A percentile compares a stretch with the other conserved stretches of the same genome.
phyloP scores from a whole-genome alignment of 1,140 invertebrate species.

The Drosophila virilis region DNA sequence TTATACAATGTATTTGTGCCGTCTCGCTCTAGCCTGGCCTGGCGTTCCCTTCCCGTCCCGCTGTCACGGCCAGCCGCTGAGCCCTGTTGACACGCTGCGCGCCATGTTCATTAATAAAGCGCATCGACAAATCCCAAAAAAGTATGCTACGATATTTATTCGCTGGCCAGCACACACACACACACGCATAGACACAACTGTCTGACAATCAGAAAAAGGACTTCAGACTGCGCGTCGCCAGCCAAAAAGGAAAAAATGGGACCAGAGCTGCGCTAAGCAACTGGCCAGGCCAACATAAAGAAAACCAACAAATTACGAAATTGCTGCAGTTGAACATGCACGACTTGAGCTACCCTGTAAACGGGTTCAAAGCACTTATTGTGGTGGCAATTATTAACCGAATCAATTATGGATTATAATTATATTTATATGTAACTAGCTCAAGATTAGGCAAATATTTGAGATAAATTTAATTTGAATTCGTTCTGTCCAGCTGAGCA shows the following conservation, averaged over 20 bases:
- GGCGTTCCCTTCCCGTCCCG: background rate
- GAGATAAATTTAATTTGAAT: too few relatives aligned
- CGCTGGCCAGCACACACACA: constrained; percentile 11
- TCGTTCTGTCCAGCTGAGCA: too few relatives aligned
- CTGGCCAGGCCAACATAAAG: constrained; percentile 6
- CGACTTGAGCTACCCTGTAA: background rate
- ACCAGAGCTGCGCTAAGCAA: constrained; percentile 6
- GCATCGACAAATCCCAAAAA: constrained; percentile 47
- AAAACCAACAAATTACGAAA: constrained; percentile 1
- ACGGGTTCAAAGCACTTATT: too few relatives aligned
- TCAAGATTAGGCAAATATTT: too few relatives aligned
- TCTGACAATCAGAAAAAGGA: constrained; percentile 63
- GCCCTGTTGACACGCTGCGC: constrained; percentile 51
- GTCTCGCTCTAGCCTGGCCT: background rate
- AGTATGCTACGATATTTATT: constrained; percentile 38
- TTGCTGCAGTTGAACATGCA: background rate
- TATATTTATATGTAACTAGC: too few relatives aligned
- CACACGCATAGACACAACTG: constrained; percentile 24
- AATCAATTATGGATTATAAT: too few relatives aligned
- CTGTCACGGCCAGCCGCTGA: background rate
- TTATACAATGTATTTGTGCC: constrained; percentile 71
- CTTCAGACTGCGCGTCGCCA: constrained; percentile 64
- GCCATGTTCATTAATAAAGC: constrained; percentile 75
- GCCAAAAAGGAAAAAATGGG: constrained; percentile 12
- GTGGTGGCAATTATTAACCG: too few relatives aligned